Base-by-base conservation (phyloP, 2,797 vertebrate species). In the Darevskia nairensis region DNA sequence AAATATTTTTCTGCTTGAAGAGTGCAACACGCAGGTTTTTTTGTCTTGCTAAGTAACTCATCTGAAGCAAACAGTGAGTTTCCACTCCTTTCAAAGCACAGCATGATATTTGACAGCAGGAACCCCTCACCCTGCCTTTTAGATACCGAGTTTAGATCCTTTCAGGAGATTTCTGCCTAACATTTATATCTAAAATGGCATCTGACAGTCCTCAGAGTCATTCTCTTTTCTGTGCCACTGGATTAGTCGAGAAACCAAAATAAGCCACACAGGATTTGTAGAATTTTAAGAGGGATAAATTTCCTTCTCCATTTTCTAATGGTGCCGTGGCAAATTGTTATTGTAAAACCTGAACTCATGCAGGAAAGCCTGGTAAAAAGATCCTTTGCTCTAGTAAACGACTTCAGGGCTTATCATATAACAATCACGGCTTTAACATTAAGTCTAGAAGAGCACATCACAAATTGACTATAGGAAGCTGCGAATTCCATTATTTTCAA, bases 391-490 rank as follows among this genome's bases (percentile, higher is more conserved):
- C 55, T 66, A 75, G n/a, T 13, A 81, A 89, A 80, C 29, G n/a
- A 29, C 85, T 93, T 78, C 81, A 61, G 88, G 93, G 92, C 90
- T 88, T 75, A 93, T 93, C 92, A 88, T 88, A 86, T 87, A 84
- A 59, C 3, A 79, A 71, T 64, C 80, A 89, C 76, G 50, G 88
- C 75, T 77, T 79, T 88, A 91, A 90, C 85, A 15, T 90, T 88
- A 89, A 25, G 25, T 88, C 74, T 85, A 89, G 93, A 93, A 88
- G 29, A 6, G 88, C 89, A 85, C 39, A 23, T 87, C 91, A 93
- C 25, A 84, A 80, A 29, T 91, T 92, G 25, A 88, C 21, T 44
- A 82, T 35, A 44, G 85, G 74, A 82, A 35, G 84, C 71, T 41
- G 2, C 71, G 50, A 81, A 72, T 91, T 86, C 82, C 86, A 80